Evolutionary conservation across 1,140 invertebrate species (phyloP), one percentile per base, ranked within the genome.

Genomic region (Xylocopa sonorina): DNA sequence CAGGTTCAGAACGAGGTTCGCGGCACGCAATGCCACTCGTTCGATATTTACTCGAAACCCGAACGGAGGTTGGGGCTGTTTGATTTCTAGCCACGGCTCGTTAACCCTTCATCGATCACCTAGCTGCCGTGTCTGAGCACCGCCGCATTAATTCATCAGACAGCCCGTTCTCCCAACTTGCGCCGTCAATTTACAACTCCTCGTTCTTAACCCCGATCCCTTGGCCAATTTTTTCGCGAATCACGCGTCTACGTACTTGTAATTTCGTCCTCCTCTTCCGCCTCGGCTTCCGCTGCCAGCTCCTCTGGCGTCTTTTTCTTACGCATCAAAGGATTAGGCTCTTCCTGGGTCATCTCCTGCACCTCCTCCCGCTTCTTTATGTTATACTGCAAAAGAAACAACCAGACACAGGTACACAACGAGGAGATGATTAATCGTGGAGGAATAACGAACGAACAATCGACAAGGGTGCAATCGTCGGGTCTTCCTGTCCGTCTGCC

Each of bases 221-320:
- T n/a, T n/a, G n/a, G n/a, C n/a, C n/a, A n/a, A n/a, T n/a, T n/a
- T n/a, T n/a, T n/a, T n/a, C n/a, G n/a, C n/a, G n/a, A n/a, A n/a
- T n/a, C n/a, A 48, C 14, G 27, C 18, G 27, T 41, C 24, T 80
- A 95, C 96, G 96, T 95, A 99, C 98, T 99, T 93, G 98, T 98
- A 93, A 99, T 98, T 92, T 99, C 98, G 90, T 99, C 98, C 93
- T 98, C 97, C 88, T 98, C 97, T 89, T 97, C 98, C 55, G 96
- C 96, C 93, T 98, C 98, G 16, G 98, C 97, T 92, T 99, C 98
- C 29, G 97, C 96, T 51, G 98, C 98, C 80, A 99, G 93, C 92
- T 99, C 98, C 92, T 99, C 98, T 0, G 98, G 98, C 50, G 98
- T 99, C 94, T 99, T 99, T 93, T 99, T 99, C 95, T 98, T 98